Evolutionary conservation across 2,888 invertebrate genomes (phyloP).

Genomic region (Eledona agricola): DNA sequence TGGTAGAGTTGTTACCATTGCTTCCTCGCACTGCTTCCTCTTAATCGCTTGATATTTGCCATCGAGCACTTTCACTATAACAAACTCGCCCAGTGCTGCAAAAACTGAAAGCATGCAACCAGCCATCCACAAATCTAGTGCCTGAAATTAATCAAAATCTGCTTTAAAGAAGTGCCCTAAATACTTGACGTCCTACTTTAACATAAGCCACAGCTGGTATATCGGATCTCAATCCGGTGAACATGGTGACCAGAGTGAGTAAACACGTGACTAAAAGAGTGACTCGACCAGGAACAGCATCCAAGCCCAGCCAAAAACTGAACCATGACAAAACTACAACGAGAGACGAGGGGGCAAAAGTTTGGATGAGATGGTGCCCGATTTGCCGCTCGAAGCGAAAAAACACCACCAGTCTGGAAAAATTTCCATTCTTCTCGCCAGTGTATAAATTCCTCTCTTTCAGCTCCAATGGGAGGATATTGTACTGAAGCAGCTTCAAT

Average conservation of each 20-base stretch:
- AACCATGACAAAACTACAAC: slow-evolving; percentile 89
- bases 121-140: slow-evolving; percentile 88
- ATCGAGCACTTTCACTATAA: slow-evolving; percentile 82
- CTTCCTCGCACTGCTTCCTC: slow-evolving; percentile 67
- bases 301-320: slow-evolving; percentile 86
- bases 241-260: slow-evolving; percentile 86
- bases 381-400: slow-evolving; percentile 85
- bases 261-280: slow-evolving; percentile 84
- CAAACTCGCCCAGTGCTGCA: slow-evolving; percentile 83
- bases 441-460: slow-evolving; percentile 79
- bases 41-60: slow-evolving; percentile 74
- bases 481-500: slow-evolving; percentile 80
- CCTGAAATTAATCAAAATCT: slow-evolving; percentile 62
- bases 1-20: slow-evolving; percentile 46
- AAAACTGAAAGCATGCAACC: slow-evolving; percentile 89
- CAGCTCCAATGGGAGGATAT: slow-evolving; percentile 75
- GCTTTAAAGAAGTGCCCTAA: too few relatives aligned
- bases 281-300: slow-evolving; percentile 84
- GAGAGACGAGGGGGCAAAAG: slow-evolving; percentile 83
- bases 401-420: slow-evolving; percentile 79
- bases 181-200: slow-evolving; percentile 68
- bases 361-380: slow-evolving; percentile 85
- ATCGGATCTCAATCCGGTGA: slow-evolving; percentile 81
- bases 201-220: slow-evolving; percentile 89
- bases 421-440: slow-evolving; percentile 83